Percentiles rank a stretch among this genome's conserved stretches.
Evolutionary conservation across 2,888 invertebrate genomes (phyloP).

Genomic region (Acanthococcus lagerstroemiae): DNA sequence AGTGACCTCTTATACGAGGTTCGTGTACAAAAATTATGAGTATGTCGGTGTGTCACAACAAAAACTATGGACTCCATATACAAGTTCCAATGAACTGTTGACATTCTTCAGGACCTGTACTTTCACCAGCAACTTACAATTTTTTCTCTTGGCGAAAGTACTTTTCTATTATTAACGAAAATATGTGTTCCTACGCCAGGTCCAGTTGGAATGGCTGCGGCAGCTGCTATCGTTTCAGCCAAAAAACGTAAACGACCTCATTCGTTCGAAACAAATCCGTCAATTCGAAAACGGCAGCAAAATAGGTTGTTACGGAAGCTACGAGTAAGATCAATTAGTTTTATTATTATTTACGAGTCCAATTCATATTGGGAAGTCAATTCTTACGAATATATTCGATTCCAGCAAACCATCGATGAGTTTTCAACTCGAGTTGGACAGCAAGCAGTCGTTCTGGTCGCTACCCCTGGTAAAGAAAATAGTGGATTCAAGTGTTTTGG

Average conservation of each 20-base stretch:
- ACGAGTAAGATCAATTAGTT: conserved; percentile 52
- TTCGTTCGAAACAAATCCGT: conserved; percentile 94
- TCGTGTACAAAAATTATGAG: no score
- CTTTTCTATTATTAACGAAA: no score
- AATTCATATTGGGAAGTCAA: no score
- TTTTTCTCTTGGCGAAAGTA: no score
- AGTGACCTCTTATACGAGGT: no score
- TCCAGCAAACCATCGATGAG: conserved; percentile 86
- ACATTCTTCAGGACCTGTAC: no score
- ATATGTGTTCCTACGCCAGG: no score
- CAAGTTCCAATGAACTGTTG: no score
- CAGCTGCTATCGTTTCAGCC: conserved; percentile 89
- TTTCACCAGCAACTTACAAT: no score
- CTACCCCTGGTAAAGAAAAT: conserved; percentile 91
- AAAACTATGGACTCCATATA: no score
- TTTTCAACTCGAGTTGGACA: conserved; percentile 95
- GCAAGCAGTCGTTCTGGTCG: conserved; percentile 90
- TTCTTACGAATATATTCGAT: conserved; percentile 34
- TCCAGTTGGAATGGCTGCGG: conserved; percentile 91
- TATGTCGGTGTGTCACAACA: no score
- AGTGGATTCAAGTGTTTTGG: conserved; percentile 94
- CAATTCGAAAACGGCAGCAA: conserved; percentile 89
- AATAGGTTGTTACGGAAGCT: conserved; percentile 80
- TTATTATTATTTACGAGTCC: no score
- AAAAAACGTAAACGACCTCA: conserved; percentile 91